A percentile compares a stretch with the other conserved stretches of the same genome.
phyloP scores from a whole-genome alignment of 2,888 invertebrate genomes.

The Rhimphoctona megacephalus region DNA sequence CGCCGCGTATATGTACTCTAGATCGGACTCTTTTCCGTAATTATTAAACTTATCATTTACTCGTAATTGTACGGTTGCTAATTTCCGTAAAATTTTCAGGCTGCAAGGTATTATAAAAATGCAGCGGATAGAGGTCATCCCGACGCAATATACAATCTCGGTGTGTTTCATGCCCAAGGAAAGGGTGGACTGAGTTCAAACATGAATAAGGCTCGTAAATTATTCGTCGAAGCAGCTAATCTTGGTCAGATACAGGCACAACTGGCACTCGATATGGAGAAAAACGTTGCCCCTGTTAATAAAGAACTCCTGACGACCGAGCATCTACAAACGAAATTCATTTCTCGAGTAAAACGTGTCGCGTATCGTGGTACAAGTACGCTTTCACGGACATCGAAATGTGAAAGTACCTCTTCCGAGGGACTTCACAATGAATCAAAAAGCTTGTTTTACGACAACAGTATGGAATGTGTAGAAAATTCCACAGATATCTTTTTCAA shows the following conservation, averaged over 20 bases:
- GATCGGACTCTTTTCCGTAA: too few relatives aligned
- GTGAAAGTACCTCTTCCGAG: conserved; percentile 7
- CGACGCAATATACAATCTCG: conserved; percentile 90
- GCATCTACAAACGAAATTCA: conserved; percentile 4
- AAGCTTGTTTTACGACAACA: conserved; percentile 46
- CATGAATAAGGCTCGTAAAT: conserved; percentile 85
- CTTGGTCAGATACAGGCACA: conserved; percentile 87
- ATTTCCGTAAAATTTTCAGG: conserved; percentile 84
- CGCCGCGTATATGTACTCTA: too few relatives aligned
- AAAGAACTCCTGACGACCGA: not conserved
- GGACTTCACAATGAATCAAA: conserved; percentile 28
- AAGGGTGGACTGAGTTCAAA: conserved; percentile 87
- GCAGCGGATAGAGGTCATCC: conserved; percentile 89
- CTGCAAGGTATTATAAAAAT: conserved; percentile 88
- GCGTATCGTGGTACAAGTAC: conserved; percentile 33
- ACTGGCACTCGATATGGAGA: conserved; percentile 84
- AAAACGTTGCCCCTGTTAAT: not conserved
- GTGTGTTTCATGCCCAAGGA: conserved; percentile 89
- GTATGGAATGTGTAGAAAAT: conserved; percentile 58
- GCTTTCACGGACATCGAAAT: not conserved
- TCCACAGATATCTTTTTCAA: conserved; percentile 75
- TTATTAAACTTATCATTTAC: not conserved
- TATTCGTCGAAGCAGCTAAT: conserved; percentile 87
- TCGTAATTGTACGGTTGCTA: not conserved
- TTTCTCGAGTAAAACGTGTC: conserved; percentile 29